Percentiles rank a stretch among this genome's conserved stretches.
Evolutionary conservation across 2,797 vertebrate species (phyloP).

Genomic region (Rhabdomys pumilio): DNA sequence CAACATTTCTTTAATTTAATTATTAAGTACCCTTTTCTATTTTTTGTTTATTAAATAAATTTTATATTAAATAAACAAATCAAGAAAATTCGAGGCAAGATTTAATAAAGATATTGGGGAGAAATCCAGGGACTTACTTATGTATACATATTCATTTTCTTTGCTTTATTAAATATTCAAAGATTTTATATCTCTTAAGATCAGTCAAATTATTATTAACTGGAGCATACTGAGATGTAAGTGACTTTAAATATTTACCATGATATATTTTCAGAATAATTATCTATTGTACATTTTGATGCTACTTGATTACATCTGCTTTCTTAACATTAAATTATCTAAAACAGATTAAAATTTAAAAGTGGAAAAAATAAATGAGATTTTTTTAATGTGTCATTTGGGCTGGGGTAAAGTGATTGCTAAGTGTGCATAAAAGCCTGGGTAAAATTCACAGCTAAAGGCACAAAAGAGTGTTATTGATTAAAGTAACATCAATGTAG

Average conservation of each 20-base stretch:
- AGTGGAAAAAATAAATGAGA: not conserved
- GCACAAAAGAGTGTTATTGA: not conserved
- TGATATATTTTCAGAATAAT: not conserved
- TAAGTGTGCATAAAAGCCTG: not conserved
- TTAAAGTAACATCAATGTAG: not conserved
- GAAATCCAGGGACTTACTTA: not conserved
- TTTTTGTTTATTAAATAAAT: not conserved
- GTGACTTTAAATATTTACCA: not conserved
- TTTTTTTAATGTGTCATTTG: not conserved
- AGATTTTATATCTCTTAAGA: not conserved
- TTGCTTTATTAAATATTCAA: not conserved
- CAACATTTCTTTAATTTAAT: not conserved
- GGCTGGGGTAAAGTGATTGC: not conserved
- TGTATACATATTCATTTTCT: not conserved
- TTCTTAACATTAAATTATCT: not conserved
- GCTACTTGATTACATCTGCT: not conserved
- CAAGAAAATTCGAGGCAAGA: not conserved
- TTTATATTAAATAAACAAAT: not conserved
- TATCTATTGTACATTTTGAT: not conserved
- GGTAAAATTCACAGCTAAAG: not conserved
- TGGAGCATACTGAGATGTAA: not conserved
- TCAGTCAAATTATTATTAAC: not conserved
- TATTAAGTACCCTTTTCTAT: not conserved
- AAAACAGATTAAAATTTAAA: not conserved
- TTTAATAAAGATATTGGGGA: not conserved